Percentiles rank a stretch among this genome's conserved stretches.
phyloP scores from a whole-genome alignment of 2,888 invertebrate genomes.

The Leptarthrus brevirostris region DNA sequence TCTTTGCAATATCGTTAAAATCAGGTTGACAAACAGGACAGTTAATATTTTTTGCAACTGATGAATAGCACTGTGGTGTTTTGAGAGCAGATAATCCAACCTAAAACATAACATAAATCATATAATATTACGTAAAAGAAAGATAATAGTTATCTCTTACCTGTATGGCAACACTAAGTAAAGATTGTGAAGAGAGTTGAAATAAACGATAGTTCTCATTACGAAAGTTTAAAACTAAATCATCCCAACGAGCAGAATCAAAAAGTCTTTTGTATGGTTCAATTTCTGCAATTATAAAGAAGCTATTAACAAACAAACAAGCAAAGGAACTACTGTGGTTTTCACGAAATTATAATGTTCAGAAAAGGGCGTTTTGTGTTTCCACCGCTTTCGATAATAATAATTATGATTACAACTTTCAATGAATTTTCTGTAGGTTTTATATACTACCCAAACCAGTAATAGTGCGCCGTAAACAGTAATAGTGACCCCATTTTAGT shows the following conservation, averaged over 20 bases:
- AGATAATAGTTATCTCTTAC: no score
- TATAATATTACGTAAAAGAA: not conserved
- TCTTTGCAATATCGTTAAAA: conserved; percentile 85
- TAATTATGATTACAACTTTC: no score
- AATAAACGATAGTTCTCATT: conserved; percentile 94
- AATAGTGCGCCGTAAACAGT: no score
- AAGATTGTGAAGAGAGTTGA: conserved; percentile 90
- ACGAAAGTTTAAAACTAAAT: conserved; percentile 89
- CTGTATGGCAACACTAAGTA: conserved; percentile 91
- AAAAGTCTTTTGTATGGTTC: conserved; percentile 79
- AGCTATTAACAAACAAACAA: no score
- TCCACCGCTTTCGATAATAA: no score
- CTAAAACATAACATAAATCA: conserved; percentile 58
- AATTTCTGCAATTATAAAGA: conserved; percentile 71
- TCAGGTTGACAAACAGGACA: conserved; percentile 94
- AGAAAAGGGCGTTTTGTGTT: no score
- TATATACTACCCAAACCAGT: no score
- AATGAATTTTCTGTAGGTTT: no score
- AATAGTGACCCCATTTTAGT: no score
- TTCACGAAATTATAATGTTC: no score
- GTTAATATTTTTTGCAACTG: conserved; percentile 79
- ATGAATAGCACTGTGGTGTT: conserved; percentile 87
- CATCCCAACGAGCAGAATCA: conserved; percentile 79
- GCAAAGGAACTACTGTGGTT: no score
- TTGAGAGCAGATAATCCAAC: conserved; percentile 95